Conservation (phyloP, 2,797 vertebrate genomes). For the Anabas testudineus region DNA sequence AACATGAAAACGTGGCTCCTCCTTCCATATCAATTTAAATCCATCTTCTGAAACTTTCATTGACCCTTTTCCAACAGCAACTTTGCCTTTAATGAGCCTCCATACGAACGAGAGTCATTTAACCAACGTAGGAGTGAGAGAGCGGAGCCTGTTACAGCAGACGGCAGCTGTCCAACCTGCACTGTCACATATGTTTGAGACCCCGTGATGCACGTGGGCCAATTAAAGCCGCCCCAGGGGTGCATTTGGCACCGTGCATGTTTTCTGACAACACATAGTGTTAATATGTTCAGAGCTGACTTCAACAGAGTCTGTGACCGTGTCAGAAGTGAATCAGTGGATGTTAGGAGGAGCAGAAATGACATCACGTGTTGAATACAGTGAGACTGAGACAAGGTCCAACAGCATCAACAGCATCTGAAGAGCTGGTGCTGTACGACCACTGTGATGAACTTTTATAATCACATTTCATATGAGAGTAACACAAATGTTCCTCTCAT, state of each 20-base stretch:
- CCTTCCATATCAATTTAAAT: neutral
- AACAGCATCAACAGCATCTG: too few species aligned
- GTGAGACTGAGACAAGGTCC: too few species aligned
- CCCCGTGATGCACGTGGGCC: slow-evolving; percentile 48
- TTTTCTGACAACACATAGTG: slow-evolving; percentile 11
- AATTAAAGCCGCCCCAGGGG: slow-evolving; percentile 60
- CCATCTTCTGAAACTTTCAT: neutral
- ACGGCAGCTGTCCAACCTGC: slow-evolving; percentile 57
- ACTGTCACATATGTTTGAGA: slow-evolving; percentile 55
- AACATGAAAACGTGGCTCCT: neutral
- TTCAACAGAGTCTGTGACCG: neutral
- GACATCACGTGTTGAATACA: too few species aligned
- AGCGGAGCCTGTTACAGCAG: too few species aligned
- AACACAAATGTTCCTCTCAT: too few species aligned
- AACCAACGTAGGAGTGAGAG: slow-evolving; percentile 2
- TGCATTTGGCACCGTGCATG: slow-evolving; percentile 16
- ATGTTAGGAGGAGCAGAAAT: too few species aligned
- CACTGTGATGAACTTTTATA: too few species aligned
- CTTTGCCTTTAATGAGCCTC: slow-evolving; percentile 13
- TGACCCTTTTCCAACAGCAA: neutral
- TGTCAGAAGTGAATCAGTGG: too few species aligned
- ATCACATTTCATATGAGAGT: too few species aligned
- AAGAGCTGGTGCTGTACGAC: too few species aligned
- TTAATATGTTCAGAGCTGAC: neutral
- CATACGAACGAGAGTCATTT: neutral